Evolutionary conservation across 1,140 invertebrate genomes (phyloP), one percentile per base, ranked within the genome.

Genomic region (Bombus polaris): DNA sequence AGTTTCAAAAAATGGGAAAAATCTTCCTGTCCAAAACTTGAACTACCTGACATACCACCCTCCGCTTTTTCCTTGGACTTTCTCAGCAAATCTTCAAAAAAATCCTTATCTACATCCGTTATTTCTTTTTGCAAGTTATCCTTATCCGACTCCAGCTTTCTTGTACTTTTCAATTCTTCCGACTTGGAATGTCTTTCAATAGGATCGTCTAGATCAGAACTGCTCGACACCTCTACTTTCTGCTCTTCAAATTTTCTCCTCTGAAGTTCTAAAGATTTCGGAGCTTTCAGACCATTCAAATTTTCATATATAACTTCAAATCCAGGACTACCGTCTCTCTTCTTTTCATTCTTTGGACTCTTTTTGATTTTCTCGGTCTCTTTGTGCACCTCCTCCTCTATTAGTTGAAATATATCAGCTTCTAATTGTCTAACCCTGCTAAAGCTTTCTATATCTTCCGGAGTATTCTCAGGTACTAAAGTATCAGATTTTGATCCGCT

Each of bases 41-140:
- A 95, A 85, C 94, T 95, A 0, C 88, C 90, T 0, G 94, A 94
- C 32, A 95, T 92, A 8, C 93, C 90, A 22, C 93, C 92, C 25
- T 94, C 94, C 0, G 66, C 87, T 76, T 89, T 94, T 75, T 95
- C 94, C n/a, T 93, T 93, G 0, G 94, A 94, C 71, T 72, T 90
- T 47, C 91, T 93, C 25, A 95, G 78, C 37, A 95, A 86, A 89
- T 92, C 91, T 42, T 94, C 94, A 59, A 95, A 95, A 75, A 95
- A 95, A 73, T 94, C 92, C 74, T 95, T 94, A 62, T 95, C 95
- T 1, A 95, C 94, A n/a, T 95, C 95, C 1, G 92, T 95, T 39
- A 95, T 95, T 86, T 95, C 94, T 74, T 95, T 95, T 42, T 94
- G 92, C 10, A 95, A 65, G 87, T 91, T 95, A 12, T 94, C 93